These are phyloP conservation scores for Neotoma lepida DNA, from an alignment of 2,113 vertebrate species.

Conservation along the genomic window DNA sequence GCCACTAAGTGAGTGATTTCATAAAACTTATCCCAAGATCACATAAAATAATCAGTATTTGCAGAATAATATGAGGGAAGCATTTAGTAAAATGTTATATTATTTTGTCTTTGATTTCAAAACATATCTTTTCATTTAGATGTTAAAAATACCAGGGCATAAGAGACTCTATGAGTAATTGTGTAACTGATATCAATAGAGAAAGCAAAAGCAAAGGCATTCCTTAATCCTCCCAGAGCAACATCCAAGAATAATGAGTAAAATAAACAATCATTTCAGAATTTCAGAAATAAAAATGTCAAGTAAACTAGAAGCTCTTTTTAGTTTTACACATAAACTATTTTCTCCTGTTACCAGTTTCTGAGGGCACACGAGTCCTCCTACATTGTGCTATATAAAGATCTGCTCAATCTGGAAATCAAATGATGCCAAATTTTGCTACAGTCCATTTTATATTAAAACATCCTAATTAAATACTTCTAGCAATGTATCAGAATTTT, in stretches of 20 bases:
- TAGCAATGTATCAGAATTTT: neutral
- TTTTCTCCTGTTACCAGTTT: slow-evolving; percentile 53
- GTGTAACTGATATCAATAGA: neutral
- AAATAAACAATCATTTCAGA: neutral
- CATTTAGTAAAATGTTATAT: neutral
- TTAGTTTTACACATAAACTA: slow-evolving; percentile 48
- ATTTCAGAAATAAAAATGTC: slow-evolving; percentile 56
- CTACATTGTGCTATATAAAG: slow-evolving; percentile 73
- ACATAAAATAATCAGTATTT: neutral
- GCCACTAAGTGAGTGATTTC: neutral
- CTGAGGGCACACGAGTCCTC: slow-evolving; percentile 44
- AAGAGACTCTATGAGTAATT: neutral
- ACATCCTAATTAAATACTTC: slow-evolving; percentile 54
- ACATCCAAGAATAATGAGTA: neutral
- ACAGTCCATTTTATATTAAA: slow-evolving; percentile 57
- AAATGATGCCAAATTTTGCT: slow-evolving; percentile 68
- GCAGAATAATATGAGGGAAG: neutral
- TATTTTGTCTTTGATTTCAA: neutral
- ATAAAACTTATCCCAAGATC: neutral
- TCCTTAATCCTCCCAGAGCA: neutral
- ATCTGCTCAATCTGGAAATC: slow-evolving; percentile 70
- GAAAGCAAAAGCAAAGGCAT: neutral
- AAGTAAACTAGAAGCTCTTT: slow-evolving; percentile 4
- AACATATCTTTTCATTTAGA: neutral
- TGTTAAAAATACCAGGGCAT: neutral